These are phyloP conservation scores for Squalus acanthias DNA, from an alignment of 2,797 vertebrate species.

Conservation along the genomic window DNA sequence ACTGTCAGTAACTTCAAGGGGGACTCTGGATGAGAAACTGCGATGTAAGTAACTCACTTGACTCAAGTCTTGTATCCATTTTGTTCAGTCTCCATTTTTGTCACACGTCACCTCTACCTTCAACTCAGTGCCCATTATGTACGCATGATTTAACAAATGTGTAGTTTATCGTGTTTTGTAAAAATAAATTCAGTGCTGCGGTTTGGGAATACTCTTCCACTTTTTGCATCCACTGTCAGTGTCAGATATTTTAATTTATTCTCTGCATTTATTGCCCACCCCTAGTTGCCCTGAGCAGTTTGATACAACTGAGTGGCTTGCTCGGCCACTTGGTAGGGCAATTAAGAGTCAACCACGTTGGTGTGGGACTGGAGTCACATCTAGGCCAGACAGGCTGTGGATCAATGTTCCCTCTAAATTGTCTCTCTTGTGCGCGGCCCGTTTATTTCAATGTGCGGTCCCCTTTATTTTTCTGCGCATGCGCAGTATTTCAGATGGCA, in stretches of 20 bases:
- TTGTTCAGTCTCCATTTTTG: background rate
- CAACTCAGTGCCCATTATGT: background rate
- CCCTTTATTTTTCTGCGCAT: too few relatives aligned
- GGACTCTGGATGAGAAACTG: slow-evolving; percentile 93
- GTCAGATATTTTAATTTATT: background rate
- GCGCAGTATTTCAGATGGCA: too few relatives aligned
- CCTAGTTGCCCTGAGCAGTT: background rate
- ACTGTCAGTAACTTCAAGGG: slow-evolving; percentile 90
- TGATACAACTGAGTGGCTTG: background rate
- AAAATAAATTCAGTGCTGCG: background rate
- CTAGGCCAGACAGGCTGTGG: background rate
- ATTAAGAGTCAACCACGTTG: background rate
- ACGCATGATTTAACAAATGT: background rate
- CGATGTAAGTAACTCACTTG: slow-evolving; percentile 73
- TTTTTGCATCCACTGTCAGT: background rate
- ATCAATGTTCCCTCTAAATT: too few relatives aligned
- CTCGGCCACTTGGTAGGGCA: background rate
- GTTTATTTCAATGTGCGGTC: too few relatives aligned
- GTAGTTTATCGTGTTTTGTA: background rate
- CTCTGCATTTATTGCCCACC: background rate
- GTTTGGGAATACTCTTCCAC: background rate
- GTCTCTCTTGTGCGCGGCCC: too few relatives aligned
- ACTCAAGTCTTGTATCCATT: background rate
- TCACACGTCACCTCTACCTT: background rate
- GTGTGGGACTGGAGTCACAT: background rate